Base-by-base conservation (phyloP, 2,113 vertebrate genomes). In the Clarias gariepinus region DNA sequence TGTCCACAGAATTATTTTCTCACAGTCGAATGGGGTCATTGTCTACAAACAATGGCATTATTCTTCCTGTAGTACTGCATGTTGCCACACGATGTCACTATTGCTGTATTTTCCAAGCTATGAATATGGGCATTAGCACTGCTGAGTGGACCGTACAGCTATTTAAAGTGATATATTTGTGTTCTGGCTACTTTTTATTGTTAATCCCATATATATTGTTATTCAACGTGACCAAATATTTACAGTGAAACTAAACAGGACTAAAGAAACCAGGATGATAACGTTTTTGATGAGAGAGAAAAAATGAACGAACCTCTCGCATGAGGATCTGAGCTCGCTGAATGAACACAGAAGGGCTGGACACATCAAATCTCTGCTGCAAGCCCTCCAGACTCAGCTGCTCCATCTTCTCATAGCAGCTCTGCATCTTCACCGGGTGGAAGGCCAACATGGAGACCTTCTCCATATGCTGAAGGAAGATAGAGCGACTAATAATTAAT, bases 371-470 rank as follows among this genome's bases (percentile, higher is more conserved):
- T 4, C 98, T 94, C 93, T 99, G 97, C 95, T 99, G 98, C 15
- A 99, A 96, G 0, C 97, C 98, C 15, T 99, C 97, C 28, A 99
- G 92, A 55, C 97, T 96, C 89, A 99, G 94, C 21, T 96, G 94
- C 71, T 99, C 97, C 96, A 99, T 96, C 93, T 98, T 96, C 90
- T 97, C 96, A 0, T 99, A 99, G 92, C 97, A 97, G 23, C 95
- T 96, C 93, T 98, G 97, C 98, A 99, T 99, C 95, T 99, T 99
- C 87, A 99, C 96, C 0, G 98, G 97, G 89, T 99, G 98, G 93
- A 97, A 98, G 0, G 97, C 98, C 89, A 99, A 94, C 94, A 97
- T 97, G 80, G 97, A 97, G 69, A 99, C 93, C 92, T 95, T 97
- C 89, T 97, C 97, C 97, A 99, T 97, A 91, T 98, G 95, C 98